Evolutionary conservation across 23 tunicate genomes (phyloP).

Genomic region (Halocynthia roretzi): DNA sequence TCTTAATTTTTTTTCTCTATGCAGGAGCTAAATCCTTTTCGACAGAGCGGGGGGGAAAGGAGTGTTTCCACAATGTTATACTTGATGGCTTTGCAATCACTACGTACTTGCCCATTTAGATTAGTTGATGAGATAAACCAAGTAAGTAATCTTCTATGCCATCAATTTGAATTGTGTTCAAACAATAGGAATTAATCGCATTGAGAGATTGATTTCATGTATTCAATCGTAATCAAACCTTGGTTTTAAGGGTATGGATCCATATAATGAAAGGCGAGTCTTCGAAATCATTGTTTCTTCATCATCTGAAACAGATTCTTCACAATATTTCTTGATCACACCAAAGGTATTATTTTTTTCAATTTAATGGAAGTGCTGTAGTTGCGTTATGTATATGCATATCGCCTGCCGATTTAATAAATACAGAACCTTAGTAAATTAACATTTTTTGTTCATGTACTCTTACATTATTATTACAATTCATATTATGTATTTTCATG

Average conservation of each 20-base stretch:
- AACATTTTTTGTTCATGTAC: neutral
- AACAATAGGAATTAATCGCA: neutral
- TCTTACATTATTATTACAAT: neutral
- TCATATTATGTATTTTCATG: neutral
- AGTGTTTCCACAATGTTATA: conserved; percentile 93
- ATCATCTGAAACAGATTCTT: conserved; percentile 42
- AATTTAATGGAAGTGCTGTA: neutral
- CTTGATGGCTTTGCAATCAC: conserved; percentile 79
- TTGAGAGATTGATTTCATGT: neutral
- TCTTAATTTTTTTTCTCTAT: neutral
- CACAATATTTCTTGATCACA: conserved; percentile 85
- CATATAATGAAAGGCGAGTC: conserved; percentile 74
- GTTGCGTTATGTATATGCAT: too few species aligned
- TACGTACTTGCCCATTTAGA: conserved; percentile 76
- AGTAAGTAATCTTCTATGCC: conserved; percentile 11
- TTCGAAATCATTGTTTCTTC: conserved; percentile 78
- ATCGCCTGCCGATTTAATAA: neutral
- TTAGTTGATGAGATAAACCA: conserved; percentile 90
- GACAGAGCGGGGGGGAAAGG: conserved; percentile 94
- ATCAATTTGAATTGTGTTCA: neutral
- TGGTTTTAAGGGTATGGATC: conserved; percentile 81
- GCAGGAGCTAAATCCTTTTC: conserved; percentile 68
- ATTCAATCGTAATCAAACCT: neutral
- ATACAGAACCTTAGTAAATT: neutral
- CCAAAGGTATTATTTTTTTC: conserved; percentile 56